Conservation (phyloP, 2,797 vertebrate species). For the Lepus oiostolus region DNA sequence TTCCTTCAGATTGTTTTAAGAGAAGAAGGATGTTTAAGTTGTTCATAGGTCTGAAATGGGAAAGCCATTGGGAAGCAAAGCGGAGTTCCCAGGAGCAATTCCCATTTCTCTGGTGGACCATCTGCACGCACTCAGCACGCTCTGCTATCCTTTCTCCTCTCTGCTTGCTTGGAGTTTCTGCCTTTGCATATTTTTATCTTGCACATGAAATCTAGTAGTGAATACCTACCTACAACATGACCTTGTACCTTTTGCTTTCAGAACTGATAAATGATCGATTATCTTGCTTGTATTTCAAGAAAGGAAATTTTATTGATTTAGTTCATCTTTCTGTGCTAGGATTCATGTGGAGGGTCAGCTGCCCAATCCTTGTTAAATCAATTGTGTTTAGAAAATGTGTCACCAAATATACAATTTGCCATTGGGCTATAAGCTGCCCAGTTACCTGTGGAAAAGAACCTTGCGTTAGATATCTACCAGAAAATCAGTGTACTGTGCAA, state of each 20-base stretch:
- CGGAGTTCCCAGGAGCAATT: neutral
- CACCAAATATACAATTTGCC: neutral
- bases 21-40: constrained; percentile 6
- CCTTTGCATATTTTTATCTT: constrained; percentile 24
- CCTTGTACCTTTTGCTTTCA: constrained; percentile 59
- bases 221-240: neutral
- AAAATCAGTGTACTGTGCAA: constrained; percentile 19
- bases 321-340: constrained; percentile 38
- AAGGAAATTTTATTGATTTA: constrained; percentile 30
- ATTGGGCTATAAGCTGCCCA: neutral
- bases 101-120: neutral
- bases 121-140: too few species aligned
- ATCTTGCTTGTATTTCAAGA: constrained; percentile 48
- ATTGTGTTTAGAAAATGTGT: constrained; percentile 50
- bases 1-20: constrained; percentile 36
- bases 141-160: neutral
- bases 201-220: neutral
- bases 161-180: neutral
- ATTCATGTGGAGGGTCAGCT: neutral
- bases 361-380: constrained; percentile 14
- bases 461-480: neutral
- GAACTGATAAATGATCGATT: neutral
- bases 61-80: neutral
- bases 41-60: neutral
- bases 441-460: neutral